Evolutionary conservation across 2,888 invertebrate genomes (phyloP), one percentile per base, ranked within the genome.

Genomic region (Pristionchus fissidentatus): DNA sequence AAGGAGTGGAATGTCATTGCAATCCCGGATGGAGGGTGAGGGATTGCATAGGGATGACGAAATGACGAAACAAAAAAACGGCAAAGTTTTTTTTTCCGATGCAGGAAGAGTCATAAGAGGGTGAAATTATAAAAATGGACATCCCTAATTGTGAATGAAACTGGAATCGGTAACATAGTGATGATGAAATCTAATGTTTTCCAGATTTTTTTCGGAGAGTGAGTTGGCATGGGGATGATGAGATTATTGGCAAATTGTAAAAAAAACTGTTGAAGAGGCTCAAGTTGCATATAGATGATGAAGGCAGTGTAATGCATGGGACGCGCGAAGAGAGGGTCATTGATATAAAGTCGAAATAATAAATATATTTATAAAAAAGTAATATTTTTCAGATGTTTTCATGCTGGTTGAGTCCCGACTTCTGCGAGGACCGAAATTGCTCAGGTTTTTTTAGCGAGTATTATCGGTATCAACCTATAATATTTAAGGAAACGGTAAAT

Each of bases 361-460:
- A 35, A 66, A 29, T 7, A 10, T 29, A 3, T 38, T n/a, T n/a
- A n/a, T n/a, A n/a, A n/a, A n/a, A n/a, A n/a, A n/a, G n/a, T n/a
- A 15, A 8, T 26, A 0, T 26, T 4, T 43, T 46, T 19, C 29
- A 81, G 80, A 81, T 62, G 80, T 81, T 55, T 38, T 46, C 83
- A 7, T 83, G 83, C 73, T 83, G 83, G 83, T 35, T 83, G 26
- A 55, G 35, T 41, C 83, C 83, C 10, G 55, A 73, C n/a, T 55
- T 73, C 38, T 83, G 83, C 55, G 26, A 8, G 8, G 13, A 22
- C 15, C 26, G 29, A 26, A 83, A 83, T 29, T 83, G 83, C 35
- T 83, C 83, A 19, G 83, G 83, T 49, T 15, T 3, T n/a, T 35
- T 29, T 57, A 22, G n/a, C 3, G 26, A 57, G 10, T 26, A n/a